Base-by-base conservation (phyloP, 2,797 vertebrate genomes). In the Odontamblyopus rebecca region DNA sequence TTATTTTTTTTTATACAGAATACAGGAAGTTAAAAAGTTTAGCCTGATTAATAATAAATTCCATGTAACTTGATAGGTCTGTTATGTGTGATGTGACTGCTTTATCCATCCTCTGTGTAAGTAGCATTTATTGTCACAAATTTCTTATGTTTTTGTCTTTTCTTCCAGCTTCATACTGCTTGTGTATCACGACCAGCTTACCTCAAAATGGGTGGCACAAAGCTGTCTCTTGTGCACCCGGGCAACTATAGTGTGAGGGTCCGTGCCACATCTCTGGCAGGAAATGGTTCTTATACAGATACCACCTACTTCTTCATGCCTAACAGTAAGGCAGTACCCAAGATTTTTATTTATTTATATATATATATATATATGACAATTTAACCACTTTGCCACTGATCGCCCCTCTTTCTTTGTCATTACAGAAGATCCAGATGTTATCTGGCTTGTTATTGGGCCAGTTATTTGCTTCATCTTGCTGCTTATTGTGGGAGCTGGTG, bases 221-320 rank as follows among this genome's bases (percentile, higher is more conserved):
- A 91, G 76, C 93, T 99, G 2, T 90, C 93, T 0, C 94, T 95
- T 0, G 89, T 96, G 19, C 93, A 95, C 0, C 95, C 97, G 0
- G 98, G 98, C 13, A 99, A 99, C 88, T 99, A 99, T 94, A 97
- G 96, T 0, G 94, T 98, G 68, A 91, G 92, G 2, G 83, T 99
- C n/a, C 94, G 97, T 0, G 98, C 98, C 41, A 98, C 96, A 0
- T 99, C 98, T 0, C 79, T 99, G 91, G 96, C 97, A 0, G 97
- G 96, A 32, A 99, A 99, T 0, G 98, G 98, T 61, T 99, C 98
- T 0, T 99, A 96, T 91, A 98, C 98, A 0, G 96, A 97, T 1
- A 92, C 94, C 3, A 88, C 92, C 1, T 94, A 96, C 68, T 98
- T 99, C 81, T 96, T 91, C 0, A 95, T 99, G 89, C 93, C 95